phyloP scores from a whole-genome alignment of 2,113 vertebrate genomes.

The Arenaria interpres region DNA sequence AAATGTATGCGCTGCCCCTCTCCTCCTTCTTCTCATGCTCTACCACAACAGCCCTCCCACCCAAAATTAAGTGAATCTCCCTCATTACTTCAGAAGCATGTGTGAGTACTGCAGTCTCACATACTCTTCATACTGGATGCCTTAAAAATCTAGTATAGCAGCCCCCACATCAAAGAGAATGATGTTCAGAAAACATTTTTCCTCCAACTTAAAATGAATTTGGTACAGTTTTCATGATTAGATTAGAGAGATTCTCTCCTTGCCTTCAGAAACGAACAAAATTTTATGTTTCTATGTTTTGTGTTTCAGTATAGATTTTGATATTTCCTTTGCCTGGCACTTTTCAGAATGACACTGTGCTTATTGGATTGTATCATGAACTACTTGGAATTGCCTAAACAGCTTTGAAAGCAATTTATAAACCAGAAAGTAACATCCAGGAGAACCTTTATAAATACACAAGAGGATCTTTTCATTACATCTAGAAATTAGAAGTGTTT shows the following conservation, averaged over 20 bases:
- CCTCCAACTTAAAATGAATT: neutral
- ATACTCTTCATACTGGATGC: neutral
- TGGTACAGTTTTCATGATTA: neutral
- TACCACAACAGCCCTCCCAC: neutral
- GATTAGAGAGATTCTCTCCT: neutral
- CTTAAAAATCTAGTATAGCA: neutral
- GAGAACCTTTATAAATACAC: neutral
- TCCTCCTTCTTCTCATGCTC: neutral
- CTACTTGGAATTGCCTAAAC: neutral
- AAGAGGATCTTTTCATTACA: neutral
- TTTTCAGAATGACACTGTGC: neutral
- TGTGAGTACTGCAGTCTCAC: neutral
- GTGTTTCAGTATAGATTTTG: neutral
- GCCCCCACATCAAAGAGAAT: neutral
- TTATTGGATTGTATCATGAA: neutral
- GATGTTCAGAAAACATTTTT: neutral
- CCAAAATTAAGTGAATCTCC: neutral
- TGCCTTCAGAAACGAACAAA: neutral
- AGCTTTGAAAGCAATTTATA: neutral
- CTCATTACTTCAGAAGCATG: neutral
- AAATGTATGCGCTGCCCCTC: neutral
- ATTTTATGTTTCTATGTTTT: neutral
- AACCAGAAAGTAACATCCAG: neutral
- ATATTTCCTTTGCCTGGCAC: neutral
- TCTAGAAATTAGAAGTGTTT: conserved; percentile 21